Conservation (phyloP, 2,113 vertebrate species). For the Podocnemis expansa region DNA sequence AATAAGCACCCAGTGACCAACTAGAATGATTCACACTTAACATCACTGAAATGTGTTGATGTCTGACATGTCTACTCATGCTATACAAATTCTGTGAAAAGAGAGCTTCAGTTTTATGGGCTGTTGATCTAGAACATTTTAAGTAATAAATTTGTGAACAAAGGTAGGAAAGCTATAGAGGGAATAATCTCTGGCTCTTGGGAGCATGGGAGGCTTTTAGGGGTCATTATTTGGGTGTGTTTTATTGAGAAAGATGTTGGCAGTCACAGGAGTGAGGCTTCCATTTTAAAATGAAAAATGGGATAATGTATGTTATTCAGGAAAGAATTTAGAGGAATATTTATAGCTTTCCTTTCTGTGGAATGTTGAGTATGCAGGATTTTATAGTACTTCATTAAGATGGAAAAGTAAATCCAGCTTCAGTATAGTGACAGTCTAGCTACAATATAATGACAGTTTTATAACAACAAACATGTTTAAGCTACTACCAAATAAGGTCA, state of each 20-base stretch:
- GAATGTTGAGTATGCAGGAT: constrained; percentile 15
- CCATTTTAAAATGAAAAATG: neutral
- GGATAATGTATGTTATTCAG: constrained; percentile 36
- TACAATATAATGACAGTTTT: constrained; percentile 1
- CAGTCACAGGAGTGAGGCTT: neutral
- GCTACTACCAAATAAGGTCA: neutral
- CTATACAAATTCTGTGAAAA: neutral
- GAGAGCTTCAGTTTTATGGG: neutral
- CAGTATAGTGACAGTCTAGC: constrained; percentile 4
- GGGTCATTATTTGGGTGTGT: neutral
- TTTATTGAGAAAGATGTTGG: neutral
- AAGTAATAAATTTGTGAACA: neutral
- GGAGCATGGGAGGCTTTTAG: neutral
- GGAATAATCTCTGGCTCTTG: neutral
- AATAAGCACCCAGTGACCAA: neutral
- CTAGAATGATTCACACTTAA: neutral
- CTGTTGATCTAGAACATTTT: accelerated
- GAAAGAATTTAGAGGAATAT: constrained; percentile 48
- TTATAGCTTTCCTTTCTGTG: constrained; percentile 42
- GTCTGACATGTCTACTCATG: neutral
- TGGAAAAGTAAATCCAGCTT: constrained; percentile 2
- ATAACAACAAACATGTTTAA: constrained; percentile 7
- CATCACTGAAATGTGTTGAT: neutral
- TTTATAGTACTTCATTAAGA: constrained; percentile 25
- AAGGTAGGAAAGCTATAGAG: neutral